phyloP scores from a whole-genome alignment of 2,797 vertebrate species.

The Melanogrammus aeglefinus region DNA sequence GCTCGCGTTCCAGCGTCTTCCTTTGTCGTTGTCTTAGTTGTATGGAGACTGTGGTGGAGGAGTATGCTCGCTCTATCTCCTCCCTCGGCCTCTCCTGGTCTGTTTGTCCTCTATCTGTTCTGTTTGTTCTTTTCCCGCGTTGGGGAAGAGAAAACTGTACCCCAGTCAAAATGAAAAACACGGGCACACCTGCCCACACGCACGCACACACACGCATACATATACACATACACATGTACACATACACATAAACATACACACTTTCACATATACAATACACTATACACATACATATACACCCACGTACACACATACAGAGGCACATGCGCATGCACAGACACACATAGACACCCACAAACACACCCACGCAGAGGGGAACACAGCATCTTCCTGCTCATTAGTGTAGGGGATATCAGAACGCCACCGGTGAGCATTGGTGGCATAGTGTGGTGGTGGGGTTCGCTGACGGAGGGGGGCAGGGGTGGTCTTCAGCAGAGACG shows the following conservation, averaged over 20 bases:
- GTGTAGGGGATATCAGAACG: constrained; percentile 23
- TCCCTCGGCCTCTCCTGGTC: not conserved
- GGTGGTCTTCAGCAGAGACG: constrained; percentile 9
- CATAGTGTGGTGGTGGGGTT: not conserved
- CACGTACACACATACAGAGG: constrained; percentile 12
- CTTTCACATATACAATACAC: too few relatives aligned
- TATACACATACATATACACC: too few relatives aligned
- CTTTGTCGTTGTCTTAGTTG: not conserved
- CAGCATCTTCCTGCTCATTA: constrained; percentile 43
- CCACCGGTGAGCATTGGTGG: constrained; percentile 30
- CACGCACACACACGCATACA: not conserved
- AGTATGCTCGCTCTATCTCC: not conserved
- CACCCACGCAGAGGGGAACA: not conserved
- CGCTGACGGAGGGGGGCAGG: too few relatives aligned
- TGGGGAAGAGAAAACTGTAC: not conserved
- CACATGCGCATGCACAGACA: constrained; percentile 9
- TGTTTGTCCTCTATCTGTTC: not conserved
- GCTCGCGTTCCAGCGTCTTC: too few relatives aligned
- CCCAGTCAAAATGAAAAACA: not conserved
- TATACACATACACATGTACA: not conserved
- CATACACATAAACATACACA: not conserved
- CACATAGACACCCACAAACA: constrained; percentile 1
- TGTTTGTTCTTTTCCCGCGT: not conserved
- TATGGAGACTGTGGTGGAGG: not conserved
- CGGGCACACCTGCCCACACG: not conserved